These are phyloP conservation scores for Psophia crepitans DNA, from an alignment of 2,113 vertebrate species.

Conservation along the genomic window DNA sequence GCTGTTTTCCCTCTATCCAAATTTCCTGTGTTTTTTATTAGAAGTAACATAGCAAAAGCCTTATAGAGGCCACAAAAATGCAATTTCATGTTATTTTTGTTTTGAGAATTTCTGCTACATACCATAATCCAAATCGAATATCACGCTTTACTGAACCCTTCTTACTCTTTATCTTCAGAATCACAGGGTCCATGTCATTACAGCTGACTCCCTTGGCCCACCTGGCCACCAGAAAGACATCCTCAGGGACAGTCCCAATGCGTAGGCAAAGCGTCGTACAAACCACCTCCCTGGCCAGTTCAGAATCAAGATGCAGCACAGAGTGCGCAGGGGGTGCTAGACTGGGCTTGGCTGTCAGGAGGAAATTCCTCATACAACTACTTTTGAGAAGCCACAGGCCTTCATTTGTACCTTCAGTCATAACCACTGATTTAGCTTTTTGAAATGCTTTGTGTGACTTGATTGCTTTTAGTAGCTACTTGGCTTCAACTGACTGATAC, in stretches of 20 bases:
- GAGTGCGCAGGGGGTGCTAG: neutral
- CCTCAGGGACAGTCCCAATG: fast-evolving
- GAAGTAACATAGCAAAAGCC: neutral
- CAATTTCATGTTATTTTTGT: neutral
- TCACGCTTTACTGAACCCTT: neutral
- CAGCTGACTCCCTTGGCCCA: neutral
- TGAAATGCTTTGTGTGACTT: neutral
- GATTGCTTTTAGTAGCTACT: slow-evolving; percentile 5
- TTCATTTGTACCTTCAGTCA: neutral
- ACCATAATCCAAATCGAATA: neutral
- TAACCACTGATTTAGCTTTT: neutral
- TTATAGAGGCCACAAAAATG: neutral
- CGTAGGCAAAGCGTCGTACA: fast-evolving
- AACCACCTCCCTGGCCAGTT: neutral
- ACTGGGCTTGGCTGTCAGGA: neutral
- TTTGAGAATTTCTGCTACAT: neutral
- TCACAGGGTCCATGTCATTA: neutral
- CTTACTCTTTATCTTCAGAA: neutral
- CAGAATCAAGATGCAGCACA: neutral
- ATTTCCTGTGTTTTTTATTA: neutral
- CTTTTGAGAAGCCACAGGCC: neutral
- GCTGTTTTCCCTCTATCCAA: neutral
- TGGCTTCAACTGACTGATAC: neutral
- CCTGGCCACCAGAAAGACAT: neutral
- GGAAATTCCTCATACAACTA: neutral